Base-by-base conservation (phyloP, 2,888 invertebrate species). In the Poecilobothrus nobilitatus region DNA sequence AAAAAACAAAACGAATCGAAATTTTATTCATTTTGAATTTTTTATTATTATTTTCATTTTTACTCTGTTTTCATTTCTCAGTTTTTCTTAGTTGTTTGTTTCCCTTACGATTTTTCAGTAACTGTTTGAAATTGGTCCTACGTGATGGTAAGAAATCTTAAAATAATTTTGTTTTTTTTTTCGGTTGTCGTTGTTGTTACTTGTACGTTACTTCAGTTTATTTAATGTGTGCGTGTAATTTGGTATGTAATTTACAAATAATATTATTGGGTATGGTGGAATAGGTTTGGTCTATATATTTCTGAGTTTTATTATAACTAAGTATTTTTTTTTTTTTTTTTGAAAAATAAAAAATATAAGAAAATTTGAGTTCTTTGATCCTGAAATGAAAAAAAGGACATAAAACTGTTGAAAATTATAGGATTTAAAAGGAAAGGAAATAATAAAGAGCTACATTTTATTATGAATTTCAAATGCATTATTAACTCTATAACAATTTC, bases 71-170 rank as follows among this genome's bases (percentile, higher is more conserved):
- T 53, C 15, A 15, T 18, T 53, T 53, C 18, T 18, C 15, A 53
- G 18, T 53, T 53, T 6, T 44, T 44, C 12, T 44, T 15, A 12
- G 2, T 44, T 44, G 6, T 34, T 44, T 44, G 15, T 7, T 44
- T 53, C 53, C 8, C 37, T 7, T 34, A 44, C 12, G 12, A 7
- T 10, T 10, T 44, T 44, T 44, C 18, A 18, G 53, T 53, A 18
- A 53, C 53, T 53, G 53, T 53, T 53, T 27, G 15, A 53, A 53
- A 53, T 53, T 53, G 53, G 53, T 53, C 53, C 53, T 53, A 53
- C 53, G 53, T 53, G 53, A 53, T 53, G 15, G 12, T 53, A 18
- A 18, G 6, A 53, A 53, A 53, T 53, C 53, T 53, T 53, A 53
- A 18, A n/a, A 53, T 37, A 37, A 53, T 18, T 18, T 18, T 53